Evolutionary conservation across 2,113 vertebrate genomes (phyloP), one percentile per base, ranked within the genome.

Genomic region (Psettodes erumei): DNA sequence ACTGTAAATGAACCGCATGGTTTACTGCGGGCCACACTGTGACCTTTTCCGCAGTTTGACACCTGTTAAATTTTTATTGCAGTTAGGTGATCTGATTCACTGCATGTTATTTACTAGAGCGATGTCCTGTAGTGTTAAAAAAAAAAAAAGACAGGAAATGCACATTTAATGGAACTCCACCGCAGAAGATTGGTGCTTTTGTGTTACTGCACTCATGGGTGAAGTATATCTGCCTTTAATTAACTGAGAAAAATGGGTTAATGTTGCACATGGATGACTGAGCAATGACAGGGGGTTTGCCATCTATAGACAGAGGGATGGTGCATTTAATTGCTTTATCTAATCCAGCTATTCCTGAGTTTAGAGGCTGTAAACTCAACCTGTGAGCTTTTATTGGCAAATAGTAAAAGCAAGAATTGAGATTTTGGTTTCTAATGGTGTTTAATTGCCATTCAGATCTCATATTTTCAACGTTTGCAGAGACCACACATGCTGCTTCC

Each of bases 231-330:
- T 67, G 65, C 79, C 51, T 82, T 75, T 83, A 88, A 89, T 86
- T 71, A 77, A 66, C 50, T 8, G 6, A 25, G 75, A 48, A 59
- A 87, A 82, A 85, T 88, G 75, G 83, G 88, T 89, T 91, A 86
- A 86, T 89, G 53, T 80, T n/a, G 78, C 72, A 56, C 85, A 83
- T 4, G 84, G 73, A 65, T 85, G 85, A 45, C 15, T 87, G 83
- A 45, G 73, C 84, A 50, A 35, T 53, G 71, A 27, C 50, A 56
- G 56, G 51, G 78, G 16, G 47, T 58, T 58, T 65, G 35, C 27
- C 23, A 16, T 68, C 32, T 71, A 9, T n/a, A 38, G 19, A 65
- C 23, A 42, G 4, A 30, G 23, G 59, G 32, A 27, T 30, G 21
- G 8, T 60, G 48, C 43, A 19, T 69, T 77, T 28, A 55, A 18